Conservation (phyloP, 2,797 vertebrate genomes). For the Cercopithecus hamlyni region DNA sequence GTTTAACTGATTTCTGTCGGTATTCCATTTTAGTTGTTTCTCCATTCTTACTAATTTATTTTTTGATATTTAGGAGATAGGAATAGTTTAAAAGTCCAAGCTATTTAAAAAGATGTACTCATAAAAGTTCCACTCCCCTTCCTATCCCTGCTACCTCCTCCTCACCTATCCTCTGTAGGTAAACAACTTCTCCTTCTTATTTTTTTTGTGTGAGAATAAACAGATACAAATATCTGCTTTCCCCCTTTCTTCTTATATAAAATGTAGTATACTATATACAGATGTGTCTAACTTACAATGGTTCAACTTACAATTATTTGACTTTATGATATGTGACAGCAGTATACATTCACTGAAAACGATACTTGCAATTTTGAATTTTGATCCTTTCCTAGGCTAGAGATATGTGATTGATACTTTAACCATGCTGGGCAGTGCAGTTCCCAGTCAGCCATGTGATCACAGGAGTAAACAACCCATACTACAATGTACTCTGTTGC, state of each 20-base stretch:
- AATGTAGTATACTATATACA: background rate
- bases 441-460: background rate
- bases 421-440: background rate
- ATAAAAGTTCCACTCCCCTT: background rate
- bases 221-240: background rate
- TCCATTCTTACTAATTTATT: background rate
- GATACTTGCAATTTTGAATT: background rate
- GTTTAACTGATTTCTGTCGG: background rate
- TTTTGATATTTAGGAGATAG: background rate
- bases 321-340: background rate
- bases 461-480: background rate
- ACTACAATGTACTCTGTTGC: background rate
- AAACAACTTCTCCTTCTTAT: background rate
- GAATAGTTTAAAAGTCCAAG: background rate
- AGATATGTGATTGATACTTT: background rate
- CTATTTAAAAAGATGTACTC: background rate
- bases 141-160: background rate
- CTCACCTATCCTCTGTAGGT: background rate
- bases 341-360: background rate
- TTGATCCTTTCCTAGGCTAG: background rate
- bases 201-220: slow-evolving; percentile 4
- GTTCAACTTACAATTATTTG: background rate
- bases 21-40: background rate
- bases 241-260: background rate
- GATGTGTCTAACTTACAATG: background rate